These are phyloP conservation scores for Oppia nitens DNA, from an alignment of 1,140 invertebrate genomes.

Conservation along the genomic window DNA sequence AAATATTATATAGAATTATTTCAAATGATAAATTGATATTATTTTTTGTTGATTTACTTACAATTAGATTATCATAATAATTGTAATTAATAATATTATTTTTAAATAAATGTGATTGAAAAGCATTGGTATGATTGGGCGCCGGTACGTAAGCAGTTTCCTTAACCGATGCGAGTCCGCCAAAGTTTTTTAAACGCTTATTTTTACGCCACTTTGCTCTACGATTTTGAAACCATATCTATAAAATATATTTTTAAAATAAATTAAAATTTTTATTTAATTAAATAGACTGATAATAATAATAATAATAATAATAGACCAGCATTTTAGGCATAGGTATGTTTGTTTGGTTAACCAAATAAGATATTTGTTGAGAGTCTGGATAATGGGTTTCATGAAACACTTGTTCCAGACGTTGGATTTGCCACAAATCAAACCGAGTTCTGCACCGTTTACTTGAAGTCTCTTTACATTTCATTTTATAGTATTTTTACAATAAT, in stretches of 20 bases:
- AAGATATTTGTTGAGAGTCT: neutral
- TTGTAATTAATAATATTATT: neutral
- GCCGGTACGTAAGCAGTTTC: neutral
- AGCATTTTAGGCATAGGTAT: neutral
- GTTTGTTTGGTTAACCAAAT: neutral
- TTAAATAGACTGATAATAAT: neutral
- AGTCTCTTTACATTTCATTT: conserved; percentile 1
- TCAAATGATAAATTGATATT: no score
- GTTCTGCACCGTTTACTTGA: conserved; percentile 11
- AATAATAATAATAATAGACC: neutral
- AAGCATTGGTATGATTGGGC: neutral
- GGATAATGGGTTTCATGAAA: neutral
- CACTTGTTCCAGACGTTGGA: conserved; percentile 14
- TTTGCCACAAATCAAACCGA: conserved; percentile 15
- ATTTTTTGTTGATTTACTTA: no score
- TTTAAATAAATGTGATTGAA: neutral
- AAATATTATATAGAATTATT: no score
- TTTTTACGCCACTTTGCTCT: neutral
- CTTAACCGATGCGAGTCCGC: neutral
- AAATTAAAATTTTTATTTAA: neutral
- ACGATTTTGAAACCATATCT: neutral
- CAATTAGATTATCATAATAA: no score
- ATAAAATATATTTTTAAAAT: no score
- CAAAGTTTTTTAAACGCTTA: neutral
- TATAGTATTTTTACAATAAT: no score